phyloP scores from a whole-genome alignment of 2,888 invertebrate genomes.

The Hydrotaea diabolus region DNA sequence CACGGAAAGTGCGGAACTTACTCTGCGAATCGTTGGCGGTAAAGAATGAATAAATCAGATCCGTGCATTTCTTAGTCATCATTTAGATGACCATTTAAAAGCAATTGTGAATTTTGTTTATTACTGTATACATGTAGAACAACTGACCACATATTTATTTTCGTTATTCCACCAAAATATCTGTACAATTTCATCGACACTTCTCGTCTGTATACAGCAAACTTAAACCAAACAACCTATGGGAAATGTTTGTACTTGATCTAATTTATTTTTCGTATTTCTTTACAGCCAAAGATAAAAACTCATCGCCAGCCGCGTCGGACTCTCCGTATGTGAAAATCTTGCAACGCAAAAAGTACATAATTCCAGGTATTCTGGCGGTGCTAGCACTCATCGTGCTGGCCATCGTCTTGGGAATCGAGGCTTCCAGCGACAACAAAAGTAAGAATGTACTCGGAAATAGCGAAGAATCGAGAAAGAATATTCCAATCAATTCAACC shows the following conservation, averaged over 20 bases:
- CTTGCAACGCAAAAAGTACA: conserved; percentile 69
- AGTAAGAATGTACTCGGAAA: conserved; percentile 78
- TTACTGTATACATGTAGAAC: too few relatives aligned
- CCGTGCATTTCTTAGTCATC: not conserved
- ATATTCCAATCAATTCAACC: conserved; percentile 81
- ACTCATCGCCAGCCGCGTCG: conserved; percentile 46
- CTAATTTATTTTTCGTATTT: conserved; percentile 42
- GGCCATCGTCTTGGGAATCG: conserved; percentile 70
- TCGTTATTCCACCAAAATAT: conserved; percentile 3
- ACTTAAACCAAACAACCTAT: too few relatives aligned
- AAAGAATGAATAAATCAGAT: too few relatives aligned
- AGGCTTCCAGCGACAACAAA: conserved; percentile 68
- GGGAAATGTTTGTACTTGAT: conserved; percentile 12
- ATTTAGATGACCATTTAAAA: too few relatives aligned
- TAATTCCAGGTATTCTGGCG: conserved; percentile 67
- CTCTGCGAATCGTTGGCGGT: too few relatives aligned
- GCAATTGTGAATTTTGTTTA: too few relatives aligned
- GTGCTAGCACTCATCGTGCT: conserved; percentile 64
- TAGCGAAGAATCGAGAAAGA: conserved; percentile 80
- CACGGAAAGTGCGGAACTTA: not conserved
- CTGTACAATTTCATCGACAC: conserved; percentile 48
- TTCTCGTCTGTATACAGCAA: conserved; percentile 3
- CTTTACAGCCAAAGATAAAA: conserved; percentile 68
- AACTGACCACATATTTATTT: not conserved
- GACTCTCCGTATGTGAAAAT: conserved; percentile 64